Conservation (phyloP, 2,888 invertebrate species). For the Phyllotreta cruciferae region DNA sequence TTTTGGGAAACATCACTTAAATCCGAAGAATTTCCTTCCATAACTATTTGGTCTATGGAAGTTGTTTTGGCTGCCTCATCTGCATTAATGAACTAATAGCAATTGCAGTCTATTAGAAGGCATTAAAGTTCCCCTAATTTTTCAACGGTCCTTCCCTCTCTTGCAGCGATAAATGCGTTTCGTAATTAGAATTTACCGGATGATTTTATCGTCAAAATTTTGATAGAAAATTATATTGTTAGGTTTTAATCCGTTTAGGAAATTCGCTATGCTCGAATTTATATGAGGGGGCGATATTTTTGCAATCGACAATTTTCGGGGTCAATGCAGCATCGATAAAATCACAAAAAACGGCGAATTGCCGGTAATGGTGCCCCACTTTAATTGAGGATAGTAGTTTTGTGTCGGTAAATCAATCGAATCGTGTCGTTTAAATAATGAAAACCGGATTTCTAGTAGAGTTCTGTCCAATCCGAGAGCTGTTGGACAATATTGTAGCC, state of each 20-base stretch:
- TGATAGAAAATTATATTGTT: no score
- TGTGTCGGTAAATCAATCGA: slow-evolving; percentile 19
- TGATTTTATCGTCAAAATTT: no score
- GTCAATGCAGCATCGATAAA: slow-evolving; percentile 19
- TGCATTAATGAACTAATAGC: neutral
- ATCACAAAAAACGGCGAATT: slow-evolving; percentile 22
- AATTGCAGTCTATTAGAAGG: slow-evolving; percentile 8
- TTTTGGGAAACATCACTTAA: slow-evolving; percentile 73
- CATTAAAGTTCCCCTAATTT: slow-evolving; percentile 25
- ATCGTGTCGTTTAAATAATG: slow-evolving; percentile 17
- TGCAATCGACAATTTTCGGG: no score
- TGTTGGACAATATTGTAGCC: no score
- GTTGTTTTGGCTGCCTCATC: neutral
- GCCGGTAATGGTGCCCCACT: slow-evolving; percentile 36
- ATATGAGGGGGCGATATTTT: no score
- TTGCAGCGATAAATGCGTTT: neutral
- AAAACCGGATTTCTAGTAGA: slow-evolving; percentile 28
- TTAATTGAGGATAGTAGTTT: slow-evolving; percentile 38
- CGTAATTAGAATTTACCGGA: slow-evolving; percentile 1
- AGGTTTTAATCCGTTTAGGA: no score
- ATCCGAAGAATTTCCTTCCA: slow-evolving; percentile 19
- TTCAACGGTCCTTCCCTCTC: slow-evolving; percentile 11
- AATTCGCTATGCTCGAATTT: no score
- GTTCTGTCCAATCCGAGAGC: neutral
- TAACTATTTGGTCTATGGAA: slow-evolving; percentile 1